Evolutionary conservation across 2,113 vertebrate genomes (phyloP), one percentile per base, ranked within the genome.

Genomic region (Cyanoderma ruficeps): DNA sequence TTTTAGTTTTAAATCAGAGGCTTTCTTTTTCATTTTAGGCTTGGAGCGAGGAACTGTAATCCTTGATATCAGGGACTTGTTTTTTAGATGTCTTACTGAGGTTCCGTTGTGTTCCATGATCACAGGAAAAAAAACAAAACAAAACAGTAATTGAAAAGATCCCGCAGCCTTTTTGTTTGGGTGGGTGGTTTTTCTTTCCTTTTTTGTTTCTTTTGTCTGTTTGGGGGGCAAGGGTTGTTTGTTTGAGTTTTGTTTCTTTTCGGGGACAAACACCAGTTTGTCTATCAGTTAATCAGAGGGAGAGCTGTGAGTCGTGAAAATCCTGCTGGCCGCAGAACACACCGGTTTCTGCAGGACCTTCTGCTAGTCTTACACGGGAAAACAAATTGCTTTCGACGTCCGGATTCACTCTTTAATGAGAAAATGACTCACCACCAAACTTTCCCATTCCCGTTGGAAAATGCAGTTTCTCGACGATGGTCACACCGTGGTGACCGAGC

Each of bases 81-180:
- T 79, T 82, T 61, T 41, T 41, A n/a, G 20, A 64, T 13, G 12
- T 61, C 15, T 25, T 22, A 30, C 20, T 24, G 28, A 82, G 20
- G 28, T 46, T 10, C 21, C 10, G 7, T 56, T 60, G 44, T 37
- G 27, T 56, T 68, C 37, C 20, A 47, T 15, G 19, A 57, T 39
- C 1, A 60, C 2, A 9, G 50, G 2, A 3, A n/a, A 41, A 41
- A 8, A 16, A 24, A 0, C 0, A 53, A 53, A 50, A 19, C 19
- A 46, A 31, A 56, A 24, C 10, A 76, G 18, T 21, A 35, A 50
- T 31, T 18, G 21, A 44, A 42, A 79, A 68, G 25, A 71, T 11
- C 8, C 7, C 7, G 1, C 7, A 7, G 10, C 27, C 1, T 17
- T 57, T 65, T 42, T 42, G 13, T n/a, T 49, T 41, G 35, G 2